Evolutionary conservation across 2,113 vertebrate genomes (phyloP), one percentile per base, ranked within the genome.

Genomic region (Microcebus ravelobensis): DNA sequence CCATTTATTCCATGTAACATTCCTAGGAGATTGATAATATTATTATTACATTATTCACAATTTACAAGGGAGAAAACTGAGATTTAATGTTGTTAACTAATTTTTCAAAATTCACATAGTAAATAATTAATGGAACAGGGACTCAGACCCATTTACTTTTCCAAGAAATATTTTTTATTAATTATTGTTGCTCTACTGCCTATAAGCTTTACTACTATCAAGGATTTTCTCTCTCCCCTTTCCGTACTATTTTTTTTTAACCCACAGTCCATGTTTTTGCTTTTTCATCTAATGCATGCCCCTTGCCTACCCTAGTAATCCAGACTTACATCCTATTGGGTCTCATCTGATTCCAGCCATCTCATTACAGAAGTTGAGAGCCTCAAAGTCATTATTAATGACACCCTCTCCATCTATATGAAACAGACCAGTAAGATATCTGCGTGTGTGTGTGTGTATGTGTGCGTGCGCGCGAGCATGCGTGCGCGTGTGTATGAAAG

Each of bases 71-170:
- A 91, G 8, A 10, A 80, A 68, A 86, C 5, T 61, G 52, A 92
- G 23, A 27, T 7, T 45, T 90, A 21, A 21, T 76, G 29, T 83
- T 73, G 1, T 59, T 50, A 87, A 73, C n/a, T 67, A 27, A 80
- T 45, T 87, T 96, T 27, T 29, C 42, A 29, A 94, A 85, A 84
- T 74, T 68, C 55, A 79, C 55, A 36, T 23, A 91, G 61, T 92
- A 84, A 80, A 87, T 83, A 90, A 57, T 92, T 73, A 89, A 55
- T 71, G 13, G 11, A 89, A 13, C 8, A 74, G 29, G 29, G 2
- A 57, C 13, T 67, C 31, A 50, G 12, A 57, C 14, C 2, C 25
- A 76, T 76, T 91, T 29, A 76, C 42, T 17, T 29, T 95, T 15
- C 20, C 42, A 20, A 59, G 34, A 27, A 87, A 81, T 6, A 84